phyloP scores from a whole-genome alignment of 2,888 invertebrate species.

The Heliconius charithonia region DNA sequence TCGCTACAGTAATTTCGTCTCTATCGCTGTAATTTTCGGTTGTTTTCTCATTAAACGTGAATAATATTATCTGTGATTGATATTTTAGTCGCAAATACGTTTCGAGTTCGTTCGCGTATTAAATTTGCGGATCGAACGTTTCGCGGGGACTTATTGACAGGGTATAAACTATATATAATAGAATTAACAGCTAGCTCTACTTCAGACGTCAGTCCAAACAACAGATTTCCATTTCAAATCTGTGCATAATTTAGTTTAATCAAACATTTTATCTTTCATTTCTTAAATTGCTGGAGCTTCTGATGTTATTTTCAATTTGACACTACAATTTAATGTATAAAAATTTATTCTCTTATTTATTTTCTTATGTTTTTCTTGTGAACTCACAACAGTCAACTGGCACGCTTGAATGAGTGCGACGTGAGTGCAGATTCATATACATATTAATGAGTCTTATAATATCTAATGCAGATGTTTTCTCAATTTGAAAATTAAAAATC shows the following conservation, averaged over 20 bases:
- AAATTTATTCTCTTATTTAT: neutral
- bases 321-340: neutral
- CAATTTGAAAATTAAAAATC: too few species aligned
- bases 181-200: conserved; percentile 43
- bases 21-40: conserved; percentile 23
- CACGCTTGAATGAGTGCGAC: too few species aligned
- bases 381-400: too few species aligned
- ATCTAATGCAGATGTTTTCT: too few species aligned
- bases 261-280: conserved; percentile 12
- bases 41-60: conserved; percentile 24
- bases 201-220: conserved; percentile 28
- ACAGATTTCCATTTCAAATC: conserved; percentile 10
- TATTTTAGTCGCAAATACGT: conserved; percentile 49
- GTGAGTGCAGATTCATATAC: too few species aligned
- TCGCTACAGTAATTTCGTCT: conserved; percentile 32
- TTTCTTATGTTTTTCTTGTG: neutral
- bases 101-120: conserved; percentile 47
- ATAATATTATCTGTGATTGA: conserved; percentile 38
- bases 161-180: conserved; percentile 37
- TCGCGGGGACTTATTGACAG: conserved; percentile 51
- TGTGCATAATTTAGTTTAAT: conserved; percentile 2
- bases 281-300: neutral
- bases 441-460: too few species aligned
- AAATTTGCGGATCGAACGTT: conserved; percentile 51
- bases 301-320: conserved; percentile 1